phyloP scores from a whole-genome alignment of 2,888 invertebrate species.

The Crepidodera aurea region DNA sequence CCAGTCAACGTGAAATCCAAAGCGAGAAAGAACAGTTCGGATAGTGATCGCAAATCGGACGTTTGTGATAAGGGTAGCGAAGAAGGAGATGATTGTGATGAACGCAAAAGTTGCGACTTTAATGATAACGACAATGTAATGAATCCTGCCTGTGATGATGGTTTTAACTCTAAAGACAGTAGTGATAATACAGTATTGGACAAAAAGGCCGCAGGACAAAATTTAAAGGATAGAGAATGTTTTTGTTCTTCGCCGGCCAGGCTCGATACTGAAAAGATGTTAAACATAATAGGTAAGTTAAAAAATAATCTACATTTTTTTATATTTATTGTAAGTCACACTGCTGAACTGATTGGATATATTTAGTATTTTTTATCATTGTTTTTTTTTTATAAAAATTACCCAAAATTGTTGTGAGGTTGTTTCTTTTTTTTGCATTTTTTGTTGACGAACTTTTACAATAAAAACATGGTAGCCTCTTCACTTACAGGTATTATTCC shows the following conservation, averaged over 20 bases:
- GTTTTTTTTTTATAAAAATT: too few relatives aligned
- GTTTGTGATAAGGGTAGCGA: background rate
- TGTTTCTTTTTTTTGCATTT: too few relatives aligned
- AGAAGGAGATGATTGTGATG: background rate
- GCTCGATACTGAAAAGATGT: background rate
- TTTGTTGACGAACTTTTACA: background rate
- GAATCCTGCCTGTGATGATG: conserved; percentile 26
- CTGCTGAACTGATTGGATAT: too few relatives aligned
- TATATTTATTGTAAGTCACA: too few relatives aligned
- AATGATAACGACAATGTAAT: conserved; percentile 23
- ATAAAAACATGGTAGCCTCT: background rate
- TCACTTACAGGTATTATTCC: background rate
- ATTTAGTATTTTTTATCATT: too few relatives aligned
- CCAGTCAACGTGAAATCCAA: background rate
- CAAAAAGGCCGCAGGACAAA: background rate
- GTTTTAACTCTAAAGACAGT: background rate
- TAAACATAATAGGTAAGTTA: background rate
- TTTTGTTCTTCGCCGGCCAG: background rate
- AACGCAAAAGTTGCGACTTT: too few relatives aligned
- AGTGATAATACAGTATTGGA: conserved; percentile 7
- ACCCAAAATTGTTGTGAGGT: too few relatives aligned
- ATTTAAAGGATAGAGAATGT: background rate
- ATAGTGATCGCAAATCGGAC: background rate
- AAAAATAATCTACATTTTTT: too few relatives aligned
- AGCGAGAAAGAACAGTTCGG: background rate